Base-by-base conservation (phyloP, 1,140 invertebrate species). In the Heliconius eleuchia region DNA sequence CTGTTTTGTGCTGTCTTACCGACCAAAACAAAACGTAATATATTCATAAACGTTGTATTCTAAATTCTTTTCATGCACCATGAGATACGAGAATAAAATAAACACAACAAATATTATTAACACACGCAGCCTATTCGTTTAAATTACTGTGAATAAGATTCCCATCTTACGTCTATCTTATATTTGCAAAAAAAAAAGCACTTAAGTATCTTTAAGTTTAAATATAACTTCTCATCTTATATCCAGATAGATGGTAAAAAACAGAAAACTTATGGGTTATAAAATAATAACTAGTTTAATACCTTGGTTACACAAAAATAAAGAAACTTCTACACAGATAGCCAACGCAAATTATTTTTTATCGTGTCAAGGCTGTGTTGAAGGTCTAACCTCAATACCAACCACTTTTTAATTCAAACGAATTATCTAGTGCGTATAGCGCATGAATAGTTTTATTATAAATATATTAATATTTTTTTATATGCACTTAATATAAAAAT, bases 361-460 rank as follows among this genome's bases (percentile, higher is more conserved):
- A 84, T 80, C 83, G 74, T 88, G 89, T 91, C 87, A 91, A 89
- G 88, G 87, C 74, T 79, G 55, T 77, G 72, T 84, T 84, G 84
- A 89, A 91, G 88, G 88, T 80, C 79, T 72, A 75, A 77, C 66
- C 74, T 80, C 79, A 80, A 80, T 80, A 77, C 39, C 71, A 80
- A 77, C 79, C 76, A 42, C 76, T 77, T 77, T 76, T 77, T 77
- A 77, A 72, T 42, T 77, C 76, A 77, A 77, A 66, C 76, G 27
- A 71, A 72, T 27, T 60, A 75, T 75, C 76, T 77, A 77, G 75
- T 66, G 39, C 71, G 71, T 72, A 42, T 30, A 66, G 4, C 23
- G 6, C 30, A 70, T 11, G 7, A 34, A 34, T 8, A 37, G 18
- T 18, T 27, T 71, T 34, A 71, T 18, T 71, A 71, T 57, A 23